Evolutionary conservation across 2,113 vertebrate species (phyloP).

Genomic region (Sorex fumeus): DNA sequence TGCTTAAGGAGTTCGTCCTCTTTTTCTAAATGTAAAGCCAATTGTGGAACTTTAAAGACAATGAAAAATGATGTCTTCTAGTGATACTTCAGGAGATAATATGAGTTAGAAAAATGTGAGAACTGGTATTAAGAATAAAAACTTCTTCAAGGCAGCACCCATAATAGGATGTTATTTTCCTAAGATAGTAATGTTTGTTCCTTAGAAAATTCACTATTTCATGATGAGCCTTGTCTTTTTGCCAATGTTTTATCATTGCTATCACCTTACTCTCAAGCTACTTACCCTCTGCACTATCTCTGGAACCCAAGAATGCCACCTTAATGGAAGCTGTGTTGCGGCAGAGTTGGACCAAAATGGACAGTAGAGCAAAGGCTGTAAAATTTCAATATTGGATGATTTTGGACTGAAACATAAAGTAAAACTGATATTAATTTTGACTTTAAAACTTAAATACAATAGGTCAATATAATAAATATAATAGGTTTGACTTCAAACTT

Average conservation of each 20-base stretch:
- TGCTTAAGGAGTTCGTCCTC: not conserved
- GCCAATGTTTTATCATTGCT: conserved; percentile 78
- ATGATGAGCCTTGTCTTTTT: conserved; percentile 66
- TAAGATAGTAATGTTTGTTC: not conserved
- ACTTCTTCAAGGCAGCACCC: not conserved
- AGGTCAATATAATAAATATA: no score
- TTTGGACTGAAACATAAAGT: conserved; percentile 64
- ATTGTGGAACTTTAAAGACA: not conserved
- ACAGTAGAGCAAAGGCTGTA: conserved; percentile 67
- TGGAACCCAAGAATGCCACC: no score
- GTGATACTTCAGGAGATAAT: not conserved
- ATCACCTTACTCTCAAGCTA: conserved; percentile 23
- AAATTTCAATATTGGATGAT: conserved; percentile 77
- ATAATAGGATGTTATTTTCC: not conserved
- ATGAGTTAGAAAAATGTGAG: conserved; percentile 1
- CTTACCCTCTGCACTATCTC: no score
- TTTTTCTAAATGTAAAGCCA: not conserved
- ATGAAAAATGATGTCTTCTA: not conserved
- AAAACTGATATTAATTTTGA: conserved; percentile 41
- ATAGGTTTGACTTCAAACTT: no score
- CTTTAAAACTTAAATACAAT: not conserved
- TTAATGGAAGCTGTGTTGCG: not conserved
- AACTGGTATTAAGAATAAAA: conserved; percentile 15
- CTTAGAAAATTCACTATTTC: conserved; percentile 57
- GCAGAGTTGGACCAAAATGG: conserved; percentile 65